Evolutionary conservation across 1,140 invertebrate species (phyloP).

Genomic region (Aphelenchoides besseyi): DNA sequence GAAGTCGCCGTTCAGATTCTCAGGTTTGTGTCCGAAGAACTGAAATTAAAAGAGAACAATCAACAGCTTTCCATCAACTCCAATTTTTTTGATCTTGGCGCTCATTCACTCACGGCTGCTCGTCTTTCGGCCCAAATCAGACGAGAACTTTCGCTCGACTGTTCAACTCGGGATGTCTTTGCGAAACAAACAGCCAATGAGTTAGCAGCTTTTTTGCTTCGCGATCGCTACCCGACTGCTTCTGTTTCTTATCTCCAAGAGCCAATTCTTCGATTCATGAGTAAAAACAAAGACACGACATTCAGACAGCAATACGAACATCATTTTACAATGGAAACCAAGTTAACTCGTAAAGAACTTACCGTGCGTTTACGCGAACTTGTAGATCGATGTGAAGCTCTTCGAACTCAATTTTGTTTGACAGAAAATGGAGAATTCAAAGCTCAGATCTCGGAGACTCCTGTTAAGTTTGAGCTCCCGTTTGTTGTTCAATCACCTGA

Average conservation of each 20-base stretch:
- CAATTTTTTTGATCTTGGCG: conserved; percentile 36
- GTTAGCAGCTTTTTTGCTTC: conserved; percentile 24
- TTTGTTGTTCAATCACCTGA: not conserved
- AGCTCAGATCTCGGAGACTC: not conserved
- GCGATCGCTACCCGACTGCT: not conserved
- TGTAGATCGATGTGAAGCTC: not conserved
- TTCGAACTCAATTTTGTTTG: not conserved
- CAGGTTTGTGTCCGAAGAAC: conserved; percentile 8
- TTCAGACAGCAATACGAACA: not conserved
- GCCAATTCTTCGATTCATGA: conserved; percentile 5
- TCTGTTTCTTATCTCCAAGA: not conserved
- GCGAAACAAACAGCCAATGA: conserved; percentile 29
- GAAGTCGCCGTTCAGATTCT: conserved; percentile 4
- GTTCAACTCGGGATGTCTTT: conserved; percentile 15
- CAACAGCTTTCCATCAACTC: not conserved
- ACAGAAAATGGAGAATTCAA: not conserved
- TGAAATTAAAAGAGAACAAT: not conserved
- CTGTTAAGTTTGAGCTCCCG: not conserved
- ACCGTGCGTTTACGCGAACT: not conserved
- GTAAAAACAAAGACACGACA: not conserved
- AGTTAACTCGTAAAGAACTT: not conserved
- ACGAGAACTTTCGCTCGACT: not conserved
- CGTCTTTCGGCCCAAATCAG: conserved; percentile 4
- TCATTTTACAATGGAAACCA: not conserved
- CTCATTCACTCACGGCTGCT: conserved; percentile 31